These are phyloP conservation scores for Podilymbus podiceps DNA, from an alignment of 2,113 vertebrate species.

Conservation along the genomic window DNA sequence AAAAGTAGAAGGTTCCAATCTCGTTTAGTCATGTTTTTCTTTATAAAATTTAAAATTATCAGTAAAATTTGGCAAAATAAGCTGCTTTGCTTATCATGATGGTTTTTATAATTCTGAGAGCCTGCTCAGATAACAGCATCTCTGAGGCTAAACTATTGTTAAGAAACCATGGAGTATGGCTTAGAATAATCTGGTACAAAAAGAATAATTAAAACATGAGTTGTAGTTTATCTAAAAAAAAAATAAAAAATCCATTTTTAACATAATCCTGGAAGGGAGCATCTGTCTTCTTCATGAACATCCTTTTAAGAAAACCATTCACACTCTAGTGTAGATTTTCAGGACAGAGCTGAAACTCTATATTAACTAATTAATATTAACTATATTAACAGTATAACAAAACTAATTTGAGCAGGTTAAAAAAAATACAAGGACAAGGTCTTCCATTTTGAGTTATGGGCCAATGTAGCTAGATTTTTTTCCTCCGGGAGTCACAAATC, in stretches of 20 bases:
- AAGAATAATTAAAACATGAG: not conserved
- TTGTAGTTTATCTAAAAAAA: not conserved
- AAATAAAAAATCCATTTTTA: not conserved
- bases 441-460: not conserved
- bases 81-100: not conserved
- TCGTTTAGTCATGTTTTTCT: not conserved
- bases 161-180: not conserved
- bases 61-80: not conserved
- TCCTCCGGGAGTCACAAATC: not conserved
- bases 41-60: not conserved
- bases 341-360: too few relatives aligned
- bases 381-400: not conserved
- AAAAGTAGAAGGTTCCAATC: not conserved
- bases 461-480: not conserved
- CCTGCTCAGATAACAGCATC: not conserved
- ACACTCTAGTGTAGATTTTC: not conserved
- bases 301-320: not conserved
- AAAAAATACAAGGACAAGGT: not conserved
- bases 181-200: conserved; percentile 4
- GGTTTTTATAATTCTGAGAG: not conserved
- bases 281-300: not conserved
- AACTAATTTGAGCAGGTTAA: not conserved
- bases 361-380: too few relatives aligned
- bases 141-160: not conserved
- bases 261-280: not conserved